Conservation (phyloP, 1,140 invertebrate genomes). For the Anoplolepis gracilipes region DNA sequence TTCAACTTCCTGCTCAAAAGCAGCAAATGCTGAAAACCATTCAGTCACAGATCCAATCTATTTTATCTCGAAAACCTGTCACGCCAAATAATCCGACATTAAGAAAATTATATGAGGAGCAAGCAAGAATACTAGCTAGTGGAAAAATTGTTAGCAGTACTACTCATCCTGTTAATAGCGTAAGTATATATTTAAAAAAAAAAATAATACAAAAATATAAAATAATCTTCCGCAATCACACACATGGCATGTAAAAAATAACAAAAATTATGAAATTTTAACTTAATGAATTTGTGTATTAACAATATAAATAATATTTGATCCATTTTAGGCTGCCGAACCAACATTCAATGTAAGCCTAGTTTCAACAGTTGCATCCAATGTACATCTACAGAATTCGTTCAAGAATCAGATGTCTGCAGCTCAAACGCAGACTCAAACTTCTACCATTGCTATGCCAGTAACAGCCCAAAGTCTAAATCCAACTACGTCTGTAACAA, state of each 20-base stretch:
- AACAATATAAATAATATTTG: slow-evolving; percentile 13
- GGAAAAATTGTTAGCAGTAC: slow-evolving; percentile 85
- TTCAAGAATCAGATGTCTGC: slow-evolving; percentile 83
- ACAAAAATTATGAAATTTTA: slow-evolving; percentile 8
- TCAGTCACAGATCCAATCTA: slow-evolving; percentile 86
- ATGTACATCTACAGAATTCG: slow-evolving; percentile 74
- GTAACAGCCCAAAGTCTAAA: slow-evolving; percentile 77
- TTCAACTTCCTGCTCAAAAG: slow-evolving; percentile 82
- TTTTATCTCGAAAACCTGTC: slow-evolving; percentile 81
- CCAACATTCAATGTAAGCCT: slow-evolving; percentile 75
- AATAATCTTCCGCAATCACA: too few relatives aligned
- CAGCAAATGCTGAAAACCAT: slow-evolving; percentile 83
- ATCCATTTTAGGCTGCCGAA: slow-evolving; percentile 75
- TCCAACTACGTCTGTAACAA: slow-evolving; percentile 67
- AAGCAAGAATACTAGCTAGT: slow-evolving; percentile 86
- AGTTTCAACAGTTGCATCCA: slow-evolving; percentile 76
- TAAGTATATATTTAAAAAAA: slow-evolving; percentile 23
- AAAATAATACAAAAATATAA: not conserved
- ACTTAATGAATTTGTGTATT: slow-evolving; percentile 31
- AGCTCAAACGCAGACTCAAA: slow-evolving; percentile 82
- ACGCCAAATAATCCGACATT: slow-evolving; percentile 83
- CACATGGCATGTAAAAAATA: not conserved
- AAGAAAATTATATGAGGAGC: slow-evolving; percentile 86
- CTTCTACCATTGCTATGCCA: slow-evolving; percentile 69
- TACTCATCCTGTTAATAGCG: slow-evolving; percentile 77